These are phyloP conservation scores for Xestia c-nigrum DNA, from an alignment of 2,888 invertebrate genomes.

Conservation along the genomic window DNA sequence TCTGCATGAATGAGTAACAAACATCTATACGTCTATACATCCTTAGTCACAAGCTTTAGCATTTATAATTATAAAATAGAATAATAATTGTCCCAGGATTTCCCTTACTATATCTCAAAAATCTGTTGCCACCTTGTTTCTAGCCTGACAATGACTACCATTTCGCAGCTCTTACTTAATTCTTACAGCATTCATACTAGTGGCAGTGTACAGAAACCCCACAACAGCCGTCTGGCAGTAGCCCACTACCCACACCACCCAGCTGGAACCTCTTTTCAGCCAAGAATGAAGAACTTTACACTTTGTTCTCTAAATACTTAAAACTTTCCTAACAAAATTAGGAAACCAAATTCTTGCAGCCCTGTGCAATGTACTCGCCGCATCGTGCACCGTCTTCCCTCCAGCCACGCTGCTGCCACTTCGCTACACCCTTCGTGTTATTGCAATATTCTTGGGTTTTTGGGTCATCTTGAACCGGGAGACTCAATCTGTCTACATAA, in stretches of 20 bases:
- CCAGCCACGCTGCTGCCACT: slow-evolving; percentile 16
- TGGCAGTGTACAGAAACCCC: no score
- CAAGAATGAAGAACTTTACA: background rate
- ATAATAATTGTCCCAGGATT: no score
- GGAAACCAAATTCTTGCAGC: slow-evolving; percentile 6
- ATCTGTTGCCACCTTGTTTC: no score
- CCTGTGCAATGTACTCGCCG: slow-evolving; percentile 20
- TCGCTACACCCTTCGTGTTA: slow-evolving; percentile 35
- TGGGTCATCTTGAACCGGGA: slow-evolving; percentile 39
- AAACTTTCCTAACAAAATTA: background rate
- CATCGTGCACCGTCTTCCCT: slow-evolving; percentile 10
- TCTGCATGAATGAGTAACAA: no score
- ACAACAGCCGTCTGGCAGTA: no score
- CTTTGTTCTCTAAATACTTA: background rate
- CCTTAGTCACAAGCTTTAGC: no score
- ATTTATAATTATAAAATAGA: no score
- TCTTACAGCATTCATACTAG: no score
- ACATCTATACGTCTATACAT: no score
- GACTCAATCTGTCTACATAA: slow-evolving; percentile 7
- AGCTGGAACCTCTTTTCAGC: background rate
- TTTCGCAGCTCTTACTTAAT: no score
- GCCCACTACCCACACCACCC: background rate
- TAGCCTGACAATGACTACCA: no score
- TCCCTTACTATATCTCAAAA: no score
- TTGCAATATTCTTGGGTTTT: slow-evolving; percentile 43